Evolutionary conservation across 2,888 invertebrate species (phyloP), one percentile per base, ranked within the genome.

Genomic region (Cephonodes hylas): DNA sequence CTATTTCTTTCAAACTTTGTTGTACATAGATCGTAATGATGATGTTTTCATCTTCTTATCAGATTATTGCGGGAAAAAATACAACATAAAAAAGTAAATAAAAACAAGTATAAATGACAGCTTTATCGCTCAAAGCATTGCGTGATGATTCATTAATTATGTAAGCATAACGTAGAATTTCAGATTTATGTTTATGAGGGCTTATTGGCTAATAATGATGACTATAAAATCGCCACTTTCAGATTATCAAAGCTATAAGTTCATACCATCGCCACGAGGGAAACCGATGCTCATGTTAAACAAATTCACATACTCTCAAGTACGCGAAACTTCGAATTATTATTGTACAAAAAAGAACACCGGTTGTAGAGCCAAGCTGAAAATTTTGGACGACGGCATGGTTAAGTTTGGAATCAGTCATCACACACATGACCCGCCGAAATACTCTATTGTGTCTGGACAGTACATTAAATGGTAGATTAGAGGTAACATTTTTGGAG

Each of bases 291-390:
- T 79, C 10, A 70, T 75, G 74, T 61, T 72, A 25, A 63, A 67
- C 13, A 67, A 68, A 0, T 75, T 72, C 59, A 77, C 77, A 2
- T 78, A 70, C 34, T 75, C 74, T 0, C 75, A 74, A 61, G 65
- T 63, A 2, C 64, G 66, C 23, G 13, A 61, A 0, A 64, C 71
- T 0, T 57, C 56, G 1, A 69, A 67, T 25, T 78, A 69, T 58
- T 76, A 77, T 44, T 79, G 79, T 56, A 75, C 77, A 3, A 71
- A 73, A 45, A 79, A 73, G 56, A 59, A 63, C 15, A 20, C 42
- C 0, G 76, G 74, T 0, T 81, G 80, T 63, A 77, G 68, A 31
- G 80, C 75, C 0, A 65, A 63, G n/a, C 64, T 76, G 0, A 73
- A 70, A 56, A 59, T 76, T 6, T 48, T 63, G 20, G 1, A 27